A percentile compares a stretch with the other conserved stretches of the same genome.
Evolutionary conservation across 2,888 invertebrate genomes (phyloP).

Genomic region (Julus scanicus): DNA sequence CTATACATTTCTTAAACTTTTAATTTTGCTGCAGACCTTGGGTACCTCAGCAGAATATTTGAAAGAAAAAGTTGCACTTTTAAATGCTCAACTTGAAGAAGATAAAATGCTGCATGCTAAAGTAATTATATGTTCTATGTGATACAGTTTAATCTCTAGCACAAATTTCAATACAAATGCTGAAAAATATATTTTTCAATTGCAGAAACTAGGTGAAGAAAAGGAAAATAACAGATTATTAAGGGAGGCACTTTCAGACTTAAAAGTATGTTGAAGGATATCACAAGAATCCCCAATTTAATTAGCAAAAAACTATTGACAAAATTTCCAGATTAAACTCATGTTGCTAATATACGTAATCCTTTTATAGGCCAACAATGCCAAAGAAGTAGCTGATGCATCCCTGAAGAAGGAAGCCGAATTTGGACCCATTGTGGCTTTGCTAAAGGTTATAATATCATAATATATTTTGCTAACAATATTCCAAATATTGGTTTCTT

Average conservation of each 20-base stretch:
- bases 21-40: not conserved
- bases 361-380: not conserved
- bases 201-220: not conserved
- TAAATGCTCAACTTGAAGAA: not conserved
- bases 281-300: too few relatives aligned
- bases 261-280: not conserved
- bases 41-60: not conserved
- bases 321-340: too few relatives aligned
- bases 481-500: conserved; percentile 1
- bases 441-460: conserved; percentile 48
- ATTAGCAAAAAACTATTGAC: too few relatives aligned
- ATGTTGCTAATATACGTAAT: too few relatives aligned
- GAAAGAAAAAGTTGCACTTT: not conserved
- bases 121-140: not conserved
- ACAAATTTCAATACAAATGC: too few relatives aligned
- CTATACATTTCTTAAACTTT: not conserved
- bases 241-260: not conserved
- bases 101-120: not conserved
- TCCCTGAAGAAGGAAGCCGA: not conserved
- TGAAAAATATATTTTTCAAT: not conserved
- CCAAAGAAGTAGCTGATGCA: not conserved
- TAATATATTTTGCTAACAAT: not conserved
- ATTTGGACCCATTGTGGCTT: not conserved
- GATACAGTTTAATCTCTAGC: not conserved
- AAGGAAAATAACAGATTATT: not conserved